Percentiles rank a stretch among this genome's conserved stretches.
phyloP scores from a whole-genome alignment of 2,888 invertebrate genomes.

The Hecatera dysodea region DNA sequence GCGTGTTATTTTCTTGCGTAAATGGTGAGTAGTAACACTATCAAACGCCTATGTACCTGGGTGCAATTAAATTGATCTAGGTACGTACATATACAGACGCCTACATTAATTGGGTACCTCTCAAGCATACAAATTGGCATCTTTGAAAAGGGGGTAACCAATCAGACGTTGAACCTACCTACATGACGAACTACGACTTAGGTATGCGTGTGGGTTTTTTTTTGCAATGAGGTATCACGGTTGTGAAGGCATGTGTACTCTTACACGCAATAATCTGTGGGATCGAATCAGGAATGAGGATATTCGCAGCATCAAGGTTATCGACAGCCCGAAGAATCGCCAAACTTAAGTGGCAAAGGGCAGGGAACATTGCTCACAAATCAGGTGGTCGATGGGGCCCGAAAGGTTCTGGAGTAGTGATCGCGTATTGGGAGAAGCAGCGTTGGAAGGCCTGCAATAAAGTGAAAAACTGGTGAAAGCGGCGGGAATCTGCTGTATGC shows the following conservation, averaged over 20 bases:
- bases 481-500: background rate
- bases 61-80: background rate
- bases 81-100: background rate
- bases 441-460: too few species aligned
- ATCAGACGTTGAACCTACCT: background rate
- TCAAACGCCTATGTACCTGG: background rate
- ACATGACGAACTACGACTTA: too few species aligned
- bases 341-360: too few species aligned
- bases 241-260: background rate
- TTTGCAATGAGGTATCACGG: background rate
- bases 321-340: too few species aligned
- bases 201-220: too few species aligned
- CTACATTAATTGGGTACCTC: slow-evolving; percentile 18
- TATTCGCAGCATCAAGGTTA: too few species aligned
- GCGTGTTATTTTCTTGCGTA: background rate
- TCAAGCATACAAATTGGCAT: background rate
- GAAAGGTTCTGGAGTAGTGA: background rate
- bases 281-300: too few species aligned
- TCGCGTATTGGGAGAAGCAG: too few species aligned
- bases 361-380: too few species aligned
- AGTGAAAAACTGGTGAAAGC: background rate
- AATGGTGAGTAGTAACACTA: background rate
- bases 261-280: too few species aligned
- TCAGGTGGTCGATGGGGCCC: background rate
- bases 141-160: background rate